Percentiles rank a stretch among this genome's conserved stretches.
These are phyloP conservation scores for Linnaemya vulpina DNA, from an alignment of 2,888 invertebrate genomes.

Conservation along the genomic window DNA sequence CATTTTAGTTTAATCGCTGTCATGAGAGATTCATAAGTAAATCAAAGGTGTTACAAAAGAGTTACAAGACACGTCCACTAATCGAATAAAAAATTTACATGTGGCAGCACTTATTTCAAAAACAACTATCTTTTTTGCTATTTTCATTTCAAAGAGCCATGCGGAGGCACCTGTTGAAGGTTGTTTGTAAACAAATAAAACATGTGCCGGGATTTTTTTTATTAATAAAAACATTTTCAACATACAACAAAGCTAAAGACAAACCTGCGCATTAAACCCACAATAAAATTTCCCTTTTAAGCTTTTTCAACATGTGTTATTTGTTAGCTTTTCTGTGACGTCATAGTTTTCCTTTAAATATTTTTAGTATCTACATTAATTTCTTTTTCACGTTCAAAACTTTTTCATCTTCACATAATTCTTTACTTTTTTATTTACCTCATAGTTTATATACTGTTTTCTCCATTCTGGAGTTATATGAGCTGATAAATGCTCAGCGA, in stretches of 20 bases:
- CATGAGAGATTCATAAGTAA: too few relatives aligned
- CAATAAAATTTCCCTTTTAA: conserved; percentile 52
- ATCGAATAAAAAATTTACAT: background rate
- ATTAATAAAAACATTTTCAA: conserved; percentile 36
- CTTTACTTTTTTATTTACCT: conserved; percentile 83
- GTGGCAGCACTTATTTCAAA: background rate
- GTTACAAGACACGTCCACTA: background rate
- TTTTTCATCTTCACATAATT: conserved; percentile 28
- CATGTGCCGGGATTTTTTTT: conserved; percentile 45
- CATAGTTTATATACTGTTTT: conserved; percentile 91
- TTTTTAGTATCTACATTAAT: conserved; percentile 60
- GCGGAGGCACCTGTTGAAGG: conserved; percentile 40
- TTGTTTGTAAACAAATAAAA: conserved; percentile 63
- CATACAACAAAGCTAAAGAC: conserved; percentile 25
- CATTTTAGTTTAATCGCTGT: too few relatives aligned
- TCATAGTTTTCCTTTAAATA: conserved; percentile 50
- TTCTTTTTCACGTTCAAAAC: conserved; percentile 73
- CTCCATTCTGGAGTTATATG: conserved; percentile 97
- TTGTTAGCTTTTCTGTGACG: conserved; percentile 53
- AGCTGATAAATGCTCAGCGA: conserved; percentile 93
- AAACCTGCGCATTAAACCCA: conserved; percentile 48
- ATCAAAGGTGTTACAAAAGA: too few relatives aligned
- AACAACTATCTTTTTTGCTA: background rate
- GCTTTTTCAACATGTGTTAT: conserved; percentile 53
- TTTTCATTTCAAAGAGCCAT: background rate